Conservation (phyloP, 2,113 vertebrate genomes). For the Acanthochromis polyacanthus region DNA sequence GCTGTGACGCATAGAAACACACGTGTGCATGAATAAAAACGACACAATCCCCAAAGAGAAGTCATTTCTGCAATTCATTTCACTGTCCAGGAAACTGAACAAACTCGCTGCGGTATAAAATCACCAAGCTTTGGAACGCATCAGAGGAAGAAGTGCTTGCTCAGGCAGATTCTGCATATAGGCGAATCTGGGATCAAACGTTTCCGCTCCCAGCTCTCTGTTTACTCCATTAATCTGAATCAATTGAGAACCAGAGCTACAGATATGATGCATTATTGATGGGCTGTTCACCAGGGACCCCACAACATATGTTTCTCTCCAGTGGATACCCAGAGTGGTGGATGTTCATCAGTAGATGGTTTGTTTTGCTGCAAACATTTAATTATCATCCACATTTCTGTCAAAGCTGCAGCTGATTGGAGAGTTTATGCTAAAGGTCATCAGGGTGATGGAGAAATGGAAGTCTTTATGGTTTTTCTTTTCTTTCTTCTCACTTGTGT, state of each 20-base stretch:
- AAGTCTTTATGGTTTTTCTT: neutral
- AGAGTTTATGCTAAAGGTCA: neutral
- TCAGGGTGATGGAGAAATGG: neutral
- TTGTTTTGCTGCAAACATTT: neutral
- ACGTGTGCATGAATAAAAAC: neutral
- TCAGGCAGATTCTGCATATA: conserved; percentile 31
- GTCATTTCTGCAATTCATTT: no score
- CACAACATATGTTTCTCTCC: conserved; percentile 2
- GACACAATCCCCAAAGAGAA: neutral
- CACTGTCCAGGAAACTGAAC: neutral
- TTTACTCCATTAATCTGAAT: conserved; percentile 65
- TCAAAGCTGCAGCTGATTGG: neutral
- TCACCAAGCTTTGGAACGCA: neutral
- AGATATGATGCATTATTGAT: conserved; percentile 68
- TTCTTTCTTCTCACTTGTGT: conserved; percentile 33
- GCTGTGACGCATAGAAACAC: neutral
- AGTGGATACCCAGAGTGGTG: neutral
- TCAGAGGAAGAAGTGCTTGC: conserved; percentile 22
- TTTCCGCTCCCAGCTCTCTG: conserved; percentile 52
- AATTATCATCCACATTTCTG: neutral
- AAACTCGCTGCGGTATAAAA: neutral
- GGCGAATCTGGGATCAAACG: conserved; percentile 33
- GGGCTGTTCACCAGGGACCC: conserved; percentile 14
- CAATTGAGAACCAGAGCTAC: conserved; percentile 23
- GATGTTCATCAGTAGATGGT: neutral